Evolutionary conservation across 2,888 invertebrate genomes (phyloP).

Genomic region (Rhaphigaster nebulosa): DNA sequence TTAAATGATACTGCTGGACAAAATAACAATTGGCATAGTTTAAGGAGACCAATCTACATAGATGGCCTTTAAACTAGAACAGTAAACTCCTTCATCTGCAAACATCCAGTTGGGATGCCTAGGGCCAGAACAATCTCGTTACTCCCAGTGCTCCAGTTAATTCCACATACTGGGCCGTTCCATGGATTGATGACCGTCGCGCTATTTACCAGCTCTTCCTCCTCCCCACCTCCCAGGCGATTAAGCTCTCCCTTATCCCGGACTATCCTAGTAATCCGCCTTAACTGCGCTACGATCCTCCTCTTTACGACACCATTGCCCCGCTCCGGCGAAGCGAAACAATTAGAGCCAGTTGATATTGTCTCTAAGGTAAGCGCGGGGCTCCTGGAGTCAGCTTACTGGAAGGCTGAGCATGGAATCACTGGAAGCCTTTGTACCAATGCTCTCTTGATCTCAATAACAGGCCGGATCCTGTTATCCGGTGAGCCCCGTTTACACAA

Average conservation of each 20-base stretch:
- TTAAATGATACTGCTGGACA: not conserved
- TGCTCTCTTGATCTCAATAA: constrained; percentile 27
- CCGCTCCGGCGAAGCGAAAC: not conserved
- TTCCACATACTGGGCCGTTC: constrained; percentile 33
- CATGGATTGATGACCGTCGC: constrained; percentile 12
- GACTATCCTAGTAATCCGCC: constrained; percentile 23
- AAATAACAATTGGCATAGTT: not conserved
- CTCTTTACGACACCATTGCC: constrained; percentile 15
- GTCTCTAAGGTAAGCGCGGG: not conserved
- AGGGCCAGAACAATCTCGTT: constrained; percentile 3
- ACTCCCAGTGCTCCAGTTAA: not conserved
- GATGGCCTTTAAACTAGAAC: not conserved
- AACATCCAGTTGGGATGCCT: not conserved
- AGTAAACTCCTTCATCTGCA: constrained; percentile 30
- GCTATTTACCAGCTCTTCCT: not conserved
- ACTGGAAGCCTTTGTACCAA: constrained; percentile 27
- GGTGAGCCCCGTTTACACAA: not conserved
- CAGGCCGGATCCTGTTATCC: not conserved
- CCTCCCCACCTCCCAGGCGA: not conserved
- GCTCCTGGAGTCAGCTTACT: not conserved
- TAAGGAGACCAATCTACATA: not conserved
- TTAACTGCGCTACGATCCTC: constrained; percentile 7
- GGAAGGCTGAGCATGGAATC: not conserved
- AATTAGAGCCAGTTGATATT: constrained; percentile 3
- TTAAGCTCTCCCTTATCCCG: constrained; percentile 15